Percentiles rank a stretch among this genome's conserved stretches.
Evolutionary conservation across 1,140 invertebrate species (phyloP).

Genomic region (Lordiphosa stackelbergi): DNA sequence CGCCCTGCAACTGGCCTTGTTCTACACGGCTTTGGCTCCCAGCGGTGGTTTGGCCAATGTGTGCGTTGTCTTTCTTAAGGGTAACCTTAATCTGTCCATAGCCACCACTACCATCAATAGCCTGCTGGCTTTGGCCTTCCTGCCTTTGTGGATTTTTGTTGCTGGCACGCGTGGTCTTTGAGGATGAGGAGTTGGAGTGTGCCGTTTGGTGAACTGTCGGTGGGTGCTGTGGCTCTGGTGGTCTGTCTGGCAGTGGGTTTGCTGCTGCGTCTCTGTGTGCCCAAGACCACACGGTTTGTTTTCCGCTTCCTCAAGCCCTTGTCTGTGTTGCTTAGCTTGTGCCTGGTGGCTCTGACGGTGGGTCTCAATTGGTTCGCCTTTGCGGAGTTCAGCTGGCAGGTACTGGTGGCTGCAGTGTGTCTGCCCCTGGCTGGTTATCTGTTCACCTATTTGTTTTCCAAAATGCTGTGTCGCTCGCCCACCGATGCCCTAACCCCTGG

Average conservation of each 20-base stretch:
- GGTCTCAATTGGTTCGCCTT: slow-evolving; percentile 50
- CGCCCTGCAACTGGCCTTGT: slow-evolving; percentile 46
- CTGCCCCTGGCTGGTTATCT: slow-evolving; percentile 42
- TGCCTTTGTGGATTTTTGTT: slow-evolving; percentile 49
- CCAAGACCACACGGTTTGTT: slow-evolving; percentile 40
- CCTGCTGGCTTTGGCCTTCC: slow-evolving; percentile 42
- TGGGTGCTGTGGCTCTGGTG: slow-evolving; percentile 33
- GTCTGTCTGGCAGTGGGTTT: slow-evolving; percentile 40
- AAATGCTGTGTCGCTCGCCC: slow-evolving; percentile 39
- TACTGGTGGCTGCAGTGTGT: slow-evolving; percentile 38
- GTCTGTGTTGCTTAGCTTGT: slow-evolving; percentile 46
- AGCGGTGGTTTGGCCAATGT: slow-evolving; percentile 55
- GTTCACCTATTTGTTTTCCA: slow-evolving; percentile 36
- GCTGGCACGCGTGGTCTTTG: slow-evolving; percentile 28
- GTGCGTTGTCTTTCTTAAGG: slow-evolving; percentile 51
- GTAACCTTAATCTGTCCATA: slow-evolving; percentile 51
- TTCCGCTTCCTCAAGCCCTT: slow-evolving; percentile 56
- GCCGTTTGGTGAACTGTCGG: slow-evolving; percentile 36
- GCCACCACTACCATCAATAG: slow-evolving; percentile 54
- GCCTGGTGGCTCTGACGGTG: slow-evolving; percentile 45
- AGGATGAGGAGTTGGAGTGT: slow-evolving; percentile 37
- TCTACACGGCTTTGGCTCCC: slow-evolving; percentile 53
- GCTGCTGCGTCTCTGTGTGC: slow-evolving; percentile 34
- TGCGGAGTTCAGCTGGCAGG: slow-evolving; percentile 41
- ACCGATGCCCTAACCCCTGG: slow-evolving; percentile 50